Evolutionary conservation across 2,113 vertebrate genomes (phyloP).

Genomic region (Emydocephalus ijimae): DNA sequence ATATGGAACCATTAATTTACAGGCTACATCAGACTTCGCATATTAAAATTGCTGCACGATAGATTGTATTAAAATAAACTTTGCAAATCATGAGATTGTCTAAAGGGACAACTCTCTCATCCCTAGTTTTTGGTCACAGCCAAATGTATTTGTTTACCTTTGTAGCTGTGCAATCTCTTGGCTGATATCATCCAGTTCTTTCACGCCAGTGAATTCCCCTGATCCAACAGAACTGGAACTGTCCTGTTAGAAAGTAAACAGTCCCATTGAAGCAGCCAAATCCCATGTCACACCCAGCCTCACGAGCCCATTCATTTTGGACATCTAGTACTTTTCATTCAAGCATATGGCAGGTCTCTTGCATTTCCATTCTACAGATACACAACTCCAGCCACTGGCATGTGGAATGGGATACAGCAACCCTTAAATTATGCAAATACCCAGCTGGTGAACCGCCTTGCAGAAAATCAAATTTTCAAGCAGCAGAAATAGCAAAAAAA

Average conservation of each 20-base stretch:
- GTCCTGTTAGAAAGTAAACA: conserved; percentile 74
- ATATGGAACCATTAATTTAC: background rate
- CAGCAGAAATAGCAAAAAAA: background rate
- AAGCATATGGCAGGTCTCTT: background rate
- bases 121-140: background rate
- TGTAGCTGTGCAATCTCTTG: conserved; percentile 95
- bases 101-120: background rate
- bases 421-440: background rate
- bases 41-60: background rate
- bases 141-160: conserved; percentile 70
- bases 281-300: background rate
- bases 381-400: background rate
- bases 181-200: conserved; percentile 94
- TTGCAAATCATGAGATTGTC: background rate
- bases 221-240: conserved; percentile 87
- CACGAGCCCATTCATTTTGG: background rate
- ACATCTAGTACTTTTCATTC: background rate
- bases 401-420: background rate
- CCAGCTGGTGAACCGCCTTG: background rate
- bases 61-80: background rate
- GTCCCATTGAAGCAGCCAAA: background rate
- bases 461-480: background rate
- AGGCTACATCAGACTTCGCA: background rate
- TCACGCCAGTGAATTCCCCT: conserved; percentile 93
- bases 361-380: background rate